Base-by-base conservation (phyloP, 2,113 vertebrate species). In the Tamias sibiricus region DNA sequence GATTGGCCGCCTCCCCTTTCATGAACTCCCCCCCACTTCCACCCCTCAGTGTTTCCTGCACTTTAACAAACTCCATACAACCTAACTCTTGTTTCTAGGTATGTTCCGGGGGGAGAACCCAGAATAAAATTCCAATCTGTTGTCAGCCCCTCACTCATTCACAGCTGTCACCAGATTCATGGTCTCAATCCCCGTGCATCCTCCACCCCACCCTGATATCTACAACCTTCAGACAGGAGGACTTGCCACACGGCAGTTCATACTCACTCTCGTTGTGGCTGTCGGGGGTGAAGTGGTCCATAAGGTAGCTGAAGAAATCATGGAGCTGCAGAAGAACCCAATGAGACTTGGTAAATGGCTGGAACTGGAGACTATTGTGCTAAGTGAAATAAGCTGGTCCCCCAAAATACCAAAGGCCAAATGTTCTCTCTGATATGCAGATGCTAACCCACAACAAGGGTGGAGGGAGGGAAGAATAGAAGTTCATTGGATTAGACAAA, bases 241-340 rank as follows among this genome's bases (percentile, higher is more conserved):
- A 16, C 14, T 0, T 2, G 35, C 52, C 0, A 0, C 4, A 19
- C 5, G 66, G 62, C 49, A 5, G 4, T 2, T 37, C 22, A 52
- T 69, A 98, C 99, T 99, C 99, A 99, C 99, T 98, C 97, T 99
- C 99, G 64, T 97, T 98, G 87, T 97, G 98, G 98, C 98, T 99
- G 92, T 98, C 98, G 79, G 99, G 99, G 0, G 99, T 99, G 98
- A 99, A 99, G 97, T 99, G 99, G 66, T 99, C 99, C 99, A 99
- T 98, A 32, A 99, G 98, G 97, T 99, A 99, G 90, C 98, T 99
- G 98, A 99, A 99, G 95, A 99, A 99, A 87, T 99, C 98, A 80
- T 99, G 99, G 95, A 99, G 99, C 99, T 99, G 98, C 74, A 93
- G 95, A 74, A 97, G 97, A 96, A 94, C 14, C 89, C 94, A 91